These are phyloP conservation scores for Lordiphosa fenestrarum DNA, from an alignment of 2,888 invertebrate genomes.

Conservation along the genomic window DNA sequence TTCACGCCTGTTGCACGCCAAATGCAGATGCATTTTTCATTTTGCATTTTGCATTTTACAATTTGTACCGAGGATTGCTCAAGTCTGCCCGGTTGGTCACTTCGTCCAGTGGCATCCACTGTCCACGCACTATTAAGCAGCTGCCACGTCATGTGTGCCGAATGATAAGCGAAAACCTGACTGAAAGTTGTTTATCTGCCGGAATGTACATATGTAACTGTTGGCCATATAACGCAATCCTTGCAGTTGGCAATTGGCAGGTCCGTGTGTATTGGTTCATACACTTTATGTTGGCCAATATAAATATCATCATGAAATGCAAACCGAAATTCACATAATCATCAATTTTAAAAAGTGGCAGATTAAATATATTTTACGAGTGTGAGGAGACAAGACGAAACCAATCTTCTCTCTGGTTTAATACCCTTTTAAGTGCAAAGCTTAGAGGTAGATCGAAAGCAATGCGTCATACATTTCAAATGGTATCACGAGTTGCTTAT, in stretches of 20 bases:
- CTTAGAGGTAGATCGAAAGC: too few relatives aligned
- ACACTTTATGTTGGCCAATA: slow-evolving; percentile 61
- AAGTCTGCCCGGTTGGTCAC: slow-evolving; percentile 28
- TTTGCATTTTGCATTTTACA: slow-evolving; percentile 14
- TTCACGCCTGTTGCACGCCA: slow-evolving; percentile 60
- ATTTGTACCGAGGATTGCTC: slow-evolving; percentile 25
- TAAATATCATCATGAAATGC: slow-evolving; percentile 50
- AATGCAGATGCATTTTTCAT: slow-evolving; percentile 43
- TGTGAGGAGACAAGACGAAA: slow-evolving; percentile 23
- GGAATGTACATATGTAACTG: slow-evolving; percentile 27
- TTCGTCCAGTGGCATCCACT: slow-evolving; percentile 49
- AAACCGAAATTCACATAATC: slow-evolving; percentile 35
- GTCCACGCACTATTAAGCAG: slow-evolving; percentile 67
- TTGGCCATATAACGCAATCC: slow-evolving; percentile 51
- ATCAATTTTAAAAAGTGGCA: slow-evolving; percentile 25
- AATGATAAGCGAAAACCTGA: slow-evolving; percentile 29
- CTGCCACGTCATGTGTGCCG: slow-evolving; percentile 38
- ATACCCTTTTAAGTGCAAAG: too few relatives aligned
- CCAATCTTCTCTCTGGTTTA: background rate
- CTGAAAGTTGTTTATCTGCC: slow-evolving; percentile 48
- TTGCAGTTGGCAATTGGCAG: slow-evolving; percentile 37
- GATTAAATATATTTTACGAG: slow-evolving; percentile 41
- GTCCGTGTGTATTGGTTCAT: slow-evolving; percentile 48
- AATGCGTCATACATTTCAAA: too few relatives aligned
- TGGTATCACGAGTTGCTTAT: too few relatives aligned